Conservation (phyloP, 1,140 invertebrate genomes). For the Temnothorax nylanderi region DNA sequence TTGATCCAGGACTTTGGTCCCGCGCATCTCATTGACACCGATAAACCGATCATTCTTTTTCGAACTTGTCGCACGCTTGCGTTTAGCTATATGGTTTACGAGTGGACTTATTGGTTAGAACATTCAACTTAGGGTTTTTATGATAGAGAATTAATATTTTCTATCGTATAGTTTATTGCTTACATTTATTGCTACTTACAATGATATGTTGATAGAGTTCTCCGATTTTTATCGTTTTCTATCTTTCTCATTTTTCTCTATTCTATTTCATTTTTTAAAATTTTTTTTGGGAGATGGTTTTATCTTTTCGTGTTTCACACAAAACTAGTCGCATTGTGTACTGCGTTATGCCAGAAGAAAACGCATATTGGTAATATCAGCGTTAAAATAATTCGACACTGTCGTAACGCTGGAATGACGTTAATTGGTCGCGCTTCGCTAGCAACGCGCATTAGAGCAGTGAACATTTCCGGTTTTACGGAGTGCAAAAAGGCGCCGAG, state of each 20-base stretch:
- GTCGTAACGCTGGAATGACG: constrained; percentile 25
- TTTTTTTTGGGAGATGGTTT: background rate
- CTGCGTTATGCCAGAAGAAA: background rate
- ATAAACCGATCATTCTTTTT: constrained; percentile 63
- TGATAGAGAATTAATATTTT: constrained; percentile 1
- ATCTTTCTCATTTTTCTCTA: background rate
- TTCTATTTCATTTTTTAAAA: background rate
- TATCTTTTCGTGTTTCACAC: background rate
- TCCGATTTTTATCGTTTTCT: background rate
- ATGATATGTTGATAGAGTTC: background rate
- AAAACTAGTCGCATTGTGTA: background rate
- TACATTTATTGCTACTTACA: background rate
- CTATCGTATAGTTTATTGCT: background rate
- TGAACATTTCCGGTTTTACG: constrained; percentile 16
- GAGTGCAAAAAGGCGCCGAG: background rate
- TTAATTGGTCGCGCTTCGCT: constrained; percentile 40
- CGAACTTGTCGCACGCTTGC: background rate
- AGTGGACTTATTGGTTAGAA: background rate
- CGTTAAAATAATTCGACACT: constrained; percentile 7
- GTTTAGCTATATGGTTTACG: constrained; percentile 1
- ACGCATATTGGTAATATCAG: background rate
- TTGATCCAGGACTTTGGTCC: constrained; percentile 71
- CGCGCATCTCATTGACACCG: constrained; percentile 77
- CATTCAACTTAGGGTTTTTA: background rate
- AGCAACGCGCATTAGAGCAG: constrained; percentile 7